Percentiles rank a stretch among this genome's conserved stretches.
Conservation (phyloP, 1,140 invertebrate genomes). For the Meloidogyne hapla region DNA sequence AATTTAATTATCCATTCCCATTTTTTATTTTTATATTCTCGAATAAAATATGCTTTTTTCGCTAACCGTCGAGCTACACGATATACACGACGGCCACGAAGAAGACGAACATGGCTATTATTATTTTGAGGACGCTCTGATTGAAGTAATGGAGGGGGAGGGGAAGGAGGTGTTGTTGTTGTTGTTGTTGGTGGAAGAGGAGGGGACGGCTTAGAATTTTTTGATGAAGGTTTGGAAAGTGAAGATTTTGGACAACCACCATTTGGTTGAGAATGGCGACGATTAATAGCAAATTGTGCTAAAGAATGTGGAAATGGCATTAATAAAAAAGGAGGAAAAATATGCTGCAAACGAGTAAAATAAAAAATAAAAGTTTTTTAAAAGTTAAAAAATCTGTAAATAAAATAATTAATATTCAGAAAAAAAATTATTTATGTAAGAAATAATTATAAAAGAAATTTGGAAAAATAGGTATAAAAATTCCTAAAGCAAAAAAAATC, state of each 20-base stretch:
- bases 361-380: neutral
- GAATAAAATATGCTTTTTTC: no score
- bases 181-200: neutral
- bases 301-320: neutral
- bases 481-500: no score
- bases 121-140: neutral
- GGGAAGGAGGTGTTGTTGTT: neutral
- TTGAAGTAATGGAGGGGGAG: neutral
- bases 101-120: conserved; percentile 14
- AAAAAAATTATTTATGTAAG: no score
- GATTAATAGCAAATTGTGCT: neutral
- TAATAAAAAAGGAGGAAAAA: no score
- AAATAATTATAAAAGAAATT: no score
- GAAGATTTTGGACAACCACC: no score
- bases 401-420: no score
- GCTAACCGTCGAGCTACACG: conserved; percentile 23
- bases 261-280: neutral
- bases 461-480: no score
- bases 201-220: neutral
- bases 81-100: conserved; percentile 33
- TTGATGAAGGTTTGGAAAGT: no score
- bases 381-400: neutral
- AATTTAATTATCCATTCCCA: no score
- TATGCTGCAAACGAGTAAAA: no score
- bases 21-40: no score